A percentile compares a stretch with the other conserved stretches of the same genome.
Evolutionary conservation across 2,888 invertebrate species (phyloP).

Genomic region (Sarcophaga caerulescens): DNA sequence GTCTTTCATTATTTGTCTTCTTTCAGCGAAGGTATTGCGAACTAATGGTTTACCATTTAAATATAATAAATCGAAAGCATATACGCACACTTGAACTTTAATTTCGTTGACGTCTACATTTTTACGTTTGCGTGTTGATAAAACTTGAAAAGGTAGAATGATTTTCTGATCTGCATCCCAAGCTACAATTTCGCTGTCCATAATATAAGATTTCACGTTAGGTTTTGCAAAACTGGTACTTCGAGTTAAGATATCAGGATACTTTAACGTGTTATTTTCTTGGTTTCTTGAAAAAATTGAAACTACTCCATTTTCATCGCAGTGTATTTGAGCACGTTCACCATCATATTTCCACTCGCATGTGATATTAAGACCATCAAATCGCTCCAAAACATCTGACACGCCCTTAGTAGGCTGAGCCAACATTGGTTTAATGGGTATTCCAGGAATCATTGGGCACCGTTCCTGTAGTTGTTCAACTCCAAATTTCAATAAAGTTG

Average conservation of each 20-base stretch:
- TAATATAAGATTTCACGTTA: slow-evolving; percentile 89
- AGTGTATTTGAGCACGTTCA: slow-evolving; percentile 97
- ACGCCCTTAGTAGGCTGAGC: slow-evolving; percentile 98
- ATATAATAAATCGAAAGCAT: slow-evolving; percentile 97
- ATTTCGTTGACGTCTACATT: slow-evolving; percentile 83
- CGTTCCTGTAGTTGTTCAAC: slow-evolving; percentile 87
- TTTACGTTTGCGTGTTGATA: slow-evolving; percentile 97
- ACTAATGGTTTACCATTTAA: slow-evolving; percentile 94
- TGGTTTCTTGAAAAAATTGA: slow-evolving; percentile 97
- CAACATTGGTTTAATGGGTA: slow-evolving; percentile 98
- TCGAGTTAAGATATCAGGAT: slow-evolving; percentile 94
- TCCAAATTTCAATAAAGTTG: slow-evolving; percentile 89
- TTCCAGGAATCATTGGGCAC: slow-evolving; percentile 94
- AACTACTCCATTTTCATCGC: slow-evolving; percentile 85
- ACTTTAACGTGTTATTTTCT: slow-evolving; percentile 96
- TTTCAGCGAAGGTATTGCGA: slow-evolving; percentile 86
- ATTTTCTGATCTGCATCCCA: slow-evolving; percentile 93
- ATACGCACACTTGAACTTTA: slow-evolving; percentile 93
- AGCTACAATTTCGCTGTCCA: slow-evolving; percentile 98
- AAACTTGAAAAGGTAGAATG: slow-evolving; percentile 97
- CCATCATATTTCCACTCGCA: slow-evolving; percentile 99
- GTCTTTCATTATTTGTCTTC: slow-evolving; percentile 88
- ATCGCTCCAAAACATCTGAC: slow-evolving; percentile 90
- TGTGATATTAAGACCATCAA: slow-evolving; percentile 93
- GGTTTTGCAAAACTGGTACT: slow-evolving; percentile 84